A percentile compares a stretch with the other conserved stretches of the same genome.
Conservation (phyloP, 2,888 invertebrate species). For the Rhingia campestris region DNA sequence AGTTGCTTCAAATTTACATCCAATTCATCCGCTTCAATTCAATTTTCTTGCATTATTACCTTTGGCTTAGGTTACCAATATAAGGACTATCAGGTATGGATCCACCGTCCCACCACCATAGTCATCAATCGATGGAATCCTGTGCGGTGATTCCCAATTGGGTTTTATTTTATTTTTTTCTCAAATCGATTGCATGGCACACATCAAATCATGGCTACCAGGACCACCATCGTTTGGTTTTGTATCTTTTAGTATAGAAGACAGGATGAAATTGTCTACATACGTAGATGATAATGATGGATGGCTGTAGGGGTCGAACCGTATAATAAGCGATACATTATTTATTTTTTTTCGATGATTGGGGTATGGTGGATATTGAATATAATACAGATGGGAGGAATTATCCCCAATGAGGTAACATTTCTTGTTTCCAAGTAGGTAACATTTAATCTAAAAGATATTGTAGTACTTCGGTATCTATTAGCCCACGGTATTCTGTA, state of each 20-base stretch:
- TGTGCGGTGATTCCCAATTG: slow-evolving; percentile 45
- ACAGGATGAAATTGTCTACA: slow-evolving; percentile 45
- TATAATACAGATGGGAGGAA: no score
- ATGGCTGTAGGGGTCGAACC: slow-evolving; percentile 33
- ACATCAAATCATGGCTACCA: slow-evolving; percentile 29
- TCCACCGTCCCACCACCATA: neutral
- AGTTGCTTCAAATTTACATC: slow-evolving; percentile 50
- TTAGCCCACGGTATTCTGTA: slow-evolving; percentile 37
- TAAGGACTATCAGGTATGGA: neutral
- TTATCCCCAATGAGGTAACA: slow-evolving; percentile 20
- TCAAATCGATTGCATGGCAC: slow-evolving; percentile 25
- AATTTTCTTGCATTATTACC: slow-evolving; percentile 57
- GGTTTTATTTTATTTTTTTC: slow-evolving; percentile 2
- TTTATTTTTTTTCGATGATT: neutral
- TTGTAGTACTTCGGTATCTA: slow-evolving; percentile 13
- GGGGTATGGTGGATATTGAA: no score
- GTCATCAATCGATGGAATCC: slow-evolving; percentile 13
- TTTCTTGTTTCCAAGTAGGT: slow-evolving; percentile 7
- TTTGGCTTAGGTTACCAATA: slow-evolving; percentile 36
- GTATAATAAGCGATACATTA: slow-evolving; percentile 31
- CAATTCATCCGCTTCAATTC: slow-evolving; percentile 49
- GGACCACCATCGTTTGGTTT: neutral
- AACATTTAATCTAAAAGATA: slow-evolving; percentile 26
- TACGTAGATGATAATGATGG: slow-evolving; percentile 55
- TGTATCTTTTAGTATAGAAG: slow-evolving; percentile 13